Evolutionary conservation across 2,888 invertebrate genomes (phyloP).

Genomic region (Acleris literana): DNA sequence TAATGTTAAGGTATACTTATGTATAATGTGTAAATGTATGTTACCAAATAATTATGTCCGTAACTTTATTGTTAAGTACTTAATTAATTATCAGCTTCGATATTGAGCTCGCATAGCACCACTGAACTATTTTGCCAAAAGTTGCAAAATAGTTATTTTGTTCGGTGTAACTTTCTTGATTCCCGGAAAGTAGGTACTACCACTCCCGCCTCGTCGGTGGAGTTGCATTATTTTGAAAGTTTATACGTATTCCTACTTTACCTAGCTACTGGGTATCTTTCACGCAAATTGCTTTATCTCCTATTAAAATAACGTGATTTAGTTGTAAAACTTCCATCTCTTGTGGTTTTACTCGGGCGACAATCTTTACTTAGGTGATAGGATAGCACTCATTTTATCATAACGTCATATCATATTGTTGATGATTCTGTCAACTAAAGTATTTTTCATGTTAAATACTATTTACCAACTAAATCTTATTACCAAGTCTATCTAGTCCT

Average conservation of each 20-base stretch:
- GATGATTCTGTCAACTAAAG: conserved; percentile 42
- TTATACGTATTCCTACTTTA: too few relatives aligned
- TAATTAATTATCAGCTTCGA: background rate
- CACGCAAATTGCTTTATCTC: background rate
- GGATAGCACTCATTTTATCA: conserved; percentile 40
- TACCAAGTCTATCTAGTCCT: conserved; percentile 47
- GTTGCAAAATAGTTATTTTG: too few relatives aligned
- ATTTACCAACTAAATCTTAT: conserved; percentile 39
- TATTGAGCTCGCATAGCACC: conserved; percentile 7
- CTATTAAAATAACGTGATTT: background rate
- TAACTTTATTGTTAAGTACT: conserved; percentile 11
- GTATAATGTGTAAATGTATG: conserved; percentile 25
- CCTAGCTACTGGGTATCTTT: too few relatives aligned
- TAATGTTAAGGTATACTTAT: conserved; percentile 37
- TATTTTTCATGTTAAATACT: conserved; percentile 49
- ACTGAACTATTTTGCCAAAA: background rate
- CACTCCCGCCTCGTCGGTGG: too few relatives aligned
- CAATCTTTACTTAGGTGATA: conserved; percentile 25
- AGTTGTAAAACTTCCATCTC: background rate
- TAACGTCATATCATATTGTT: conserved; percentile 43
- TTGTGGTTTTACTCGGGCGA: conserved; percentile 18
- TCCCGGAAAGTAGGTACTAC: too few relatives aligned
- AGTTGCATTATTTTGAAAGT: too few relatives aligned
- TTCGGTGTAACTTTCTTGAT: background rate
- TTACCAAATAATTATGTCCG: conserved; percentile 7